Evolutionary conservation across 2,888 invertebrate genomes (phyloP), one percentile per base, ranked within the genome.

Genomic region (Drosophila anceps): DNA sequence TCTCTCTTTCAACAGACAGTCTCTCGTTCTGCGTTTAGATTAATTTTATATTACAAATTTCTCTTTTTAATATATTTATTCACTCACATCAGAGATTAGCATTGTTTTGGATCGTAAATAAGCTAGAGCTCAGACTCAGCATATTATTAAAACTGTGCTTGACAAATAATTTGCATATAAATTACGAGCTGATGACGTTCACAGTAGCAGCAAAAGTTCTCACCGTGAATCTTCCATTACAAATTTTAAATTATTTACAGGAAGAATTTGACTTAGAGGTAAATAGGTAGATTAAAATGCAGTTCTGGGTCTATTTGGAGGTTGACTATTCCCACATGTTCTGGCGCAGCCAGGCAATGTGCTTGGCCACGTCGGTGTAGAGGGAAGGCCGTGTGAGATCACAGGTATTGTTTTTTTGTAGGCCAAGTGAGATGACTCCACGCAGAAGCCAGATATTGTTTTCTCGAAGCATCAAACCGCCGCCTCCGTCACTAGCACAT

Each of bases 341-440:
- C 20, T 66, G 66, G 15, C 79, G 83, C 29, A 95, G 93, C 95
- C 95, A 95, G 13, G 86, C 74, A 33, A 93, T 90, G 81, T 94
- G 94, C 81, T 95, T 93, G 2, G 95, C 94, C 29, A 94, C 91
- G 82, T 96, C 96, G 0, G 95, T 95, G 83, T 95, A 96, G 12
- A 96, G 94, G 1, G 95, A 92, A 79, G 94, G 96, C 77, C 95
- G 94, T 35, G 93, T 91, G 0, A 95, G 93, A 86, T 96, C 94
- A 84, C 96, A 96, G 58, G 86, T 92, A 58, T 93, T 93, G 24
- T 59, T 50, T 37, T 69, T 65, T 0, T 13, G 12, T 27, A 73
- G 73, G 0, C 94, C 93, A 7, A 93, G 92, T 0, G 94, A 94
- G 4, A 94, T 93, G 35, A 94, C 90, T 2, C 94, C 94, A 44